A percentile compares a stretch with the other conserved stretches of the same genome.
These are phyloP conservation scores for Nothobranchius furzeri DNA, from an alignment of 2,113 vertebrate species.

Conservation along the genomic window DNA sequence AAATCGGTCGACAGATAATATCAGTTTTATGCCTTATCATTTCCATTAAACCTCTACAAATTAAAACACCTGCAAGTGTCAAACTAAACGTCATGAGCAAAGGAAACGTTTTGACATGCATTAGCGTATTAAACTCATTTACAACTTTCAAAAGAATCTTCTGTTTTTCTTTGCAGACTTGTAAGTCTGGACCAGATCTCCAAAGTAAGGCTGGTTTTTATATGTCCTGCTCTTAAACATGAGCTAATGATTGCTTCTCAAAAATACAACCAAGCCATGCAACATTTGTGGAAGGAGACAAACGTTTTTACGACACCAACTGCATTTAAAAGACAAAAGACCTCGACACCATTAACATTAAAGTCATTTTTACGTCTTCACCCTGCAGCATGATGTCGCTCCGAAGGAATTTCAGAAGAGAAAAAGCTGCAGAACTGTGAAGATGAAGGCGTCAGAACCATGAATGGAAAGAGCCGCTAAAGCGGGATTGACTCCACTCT, in stretches of 20 bases:
- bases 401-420: too few relatives aligned
- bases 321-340: neutral
- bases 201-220: neutral
- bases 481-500: constrained; percentile 4
- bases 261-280: neutral
- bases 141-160: too few relatives aligned
- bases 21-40: too few relatives aligned
- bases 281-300: constrained; percentile 1
- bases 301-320: constrained; percentile 8
- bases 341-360: too few relatives aligned
- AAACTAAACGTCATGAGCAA: neutral
- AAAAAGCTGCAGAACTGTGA: neutral
- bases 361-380: neutral
- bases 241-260: neutral
- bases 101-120: neutral
- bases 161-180: neutral
- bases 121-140: too few relatives aligned
- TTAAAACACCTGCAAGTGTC: too few relatives aligned
- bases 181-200: neutral
- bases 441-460: neutral
- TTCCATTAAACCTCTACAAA: too few relatives aligned
- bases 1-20: too few relatives aligned
- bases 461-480: constrained; percentile 18
- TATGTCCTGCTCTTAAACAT: neutral
- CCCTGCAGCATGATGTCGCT: neutral